Evolutionary conservation across 1,140 invertebrate species (phyloP), one percentile per base, ranked within the genome.

Genomic region (Formica selysi): DNA sequence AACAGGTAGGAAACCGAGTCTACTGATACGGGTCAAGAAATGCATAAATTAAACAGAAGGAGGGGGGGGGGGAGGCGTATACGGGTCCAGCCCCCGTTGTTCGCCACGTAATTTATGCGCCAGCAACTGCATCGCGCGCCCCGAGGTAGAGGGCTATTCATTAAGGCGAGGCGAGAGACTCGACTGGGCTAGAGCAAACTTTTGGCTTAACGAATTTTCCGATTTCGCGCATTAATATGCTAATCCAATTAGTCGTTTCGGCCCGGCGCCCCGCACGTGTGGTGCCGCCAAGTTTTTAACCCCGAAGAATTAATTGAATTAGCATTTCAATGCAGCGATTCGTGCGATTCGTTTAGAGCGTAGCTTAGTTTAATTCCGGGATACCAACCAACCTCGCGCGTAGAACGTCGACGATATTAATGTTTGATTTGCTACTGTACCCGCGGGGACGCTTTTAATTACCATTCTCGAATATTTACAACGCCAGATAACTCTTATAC

Each of bases 1-100:
- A 90, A 90, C 89, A 90, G 89, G 89, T 90, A 90, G 89, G 88
- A 90, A 90, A 78, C 22, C 89, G 61, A 41, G 81, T 87, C 79
- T 73, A 73, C 29, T 86, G 74, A 80, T 79, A 65, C 32, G 88
- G 89, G 88, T 90, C 88, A 88, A 90, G 86, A 90, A 90, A 90
- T 90, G 83, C 89, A 90, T 90, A 90, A 90, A 90, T 90, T 90
- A 90, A 90, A 85, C 62, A 54, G 22, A 48, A 71, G 76, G 36
- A 6, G 36, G 36, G 36, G 36, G 36, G 22, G 10, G 44, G 44
- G 16, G 16, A 3, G 48, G 48, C 16, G 78, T 70, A 86, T 62
- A 78, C 57, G 67, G 68, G 88, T 90, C 79, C 88, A 76, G 68
- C 62, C 83, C 68, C 78, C 26, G 61, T 41, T 26, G 41, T 48